A percentile compares a stretch with the other conserved stretches of the same genome.
Evolutionary conservation across 2,113 vertebrate genomes (phyloP).

Genomic region (Himantopus leucocephalus): DNA sequence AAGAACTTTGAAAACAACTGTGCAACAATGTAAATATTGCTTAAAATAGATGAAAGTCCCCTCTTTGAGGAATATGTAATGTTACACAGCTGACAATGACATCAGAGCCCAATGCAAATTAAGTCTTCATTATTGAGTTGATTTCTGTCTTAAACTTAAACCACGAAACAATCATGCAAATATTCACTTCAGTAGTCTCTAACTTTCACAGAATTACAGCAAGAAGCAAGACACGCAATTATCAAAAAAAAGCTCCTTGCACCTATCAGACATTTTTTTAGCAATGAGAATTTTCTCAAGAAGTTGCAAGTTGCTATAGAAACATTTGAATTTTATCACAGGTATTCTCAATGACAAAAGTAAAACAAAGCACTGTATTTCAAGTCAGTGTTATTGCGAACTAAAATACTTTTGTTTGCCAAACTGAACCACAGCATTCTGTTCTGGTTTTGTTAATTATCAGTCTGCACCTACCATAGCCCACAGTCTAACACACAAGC

Average conservation of each 20-base stretch:
- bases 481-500: background rate
- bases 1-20: background rate
- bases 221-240: background rate
- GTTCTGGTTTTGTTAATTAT: background rate
- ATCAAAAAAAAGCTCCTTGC: background rate
- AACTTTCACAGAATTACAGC: background rate
- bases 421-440: background rate
- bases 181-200: background rate
- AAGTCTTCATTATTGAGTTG: background rate
- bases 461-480: background rate
- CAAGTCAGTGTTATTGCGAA: background rate
- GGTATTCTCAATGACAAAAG: background rate
- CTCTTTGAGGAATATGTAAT: background rate
- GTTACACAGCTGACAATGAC: background rate
- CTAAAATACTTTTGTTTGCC: background rate
- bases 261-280: background rate
- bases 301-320: background rate
- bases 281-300: background rate
- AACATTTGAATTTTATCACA: background rate
- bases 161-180: background rate
- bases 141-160: background rate
- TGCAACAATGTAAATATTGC: background rate
- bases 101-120: background rate
- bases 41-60: background rate
- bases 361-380: background rate